Evolutionary conservation across 2,888 invertebrate genomes (phyloP).

Genomic region (Xestia ashworthii): DNA sequence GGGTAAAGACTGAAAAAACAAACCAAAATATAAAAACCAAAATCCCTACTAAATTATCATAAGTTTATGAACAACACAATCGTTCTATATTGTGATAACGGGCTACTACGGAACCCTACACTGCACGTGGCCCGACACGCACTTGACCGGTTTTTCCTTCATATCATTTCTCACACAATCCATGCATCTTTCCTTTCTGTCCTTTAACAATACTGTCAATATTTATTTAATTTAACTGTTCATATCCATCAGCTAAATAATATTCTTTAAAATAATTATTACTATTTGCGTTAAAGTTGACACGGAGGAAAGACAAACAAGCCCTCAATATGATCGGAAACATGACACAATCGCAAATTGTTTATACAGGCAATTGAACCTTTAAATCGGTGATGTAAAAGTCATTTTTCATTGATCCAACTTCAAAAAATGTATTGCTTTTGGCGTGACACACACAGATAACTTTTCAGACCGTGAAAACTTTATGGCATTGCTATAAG

Average conservation of each 20-base stretch:
- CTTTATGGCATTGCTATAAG: conserved; percentile 31
- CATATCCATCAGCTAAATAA: neutral
- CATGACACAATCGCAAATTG: conserved; percentile 59
- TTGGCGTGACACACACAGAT: conserved; percentile 55
- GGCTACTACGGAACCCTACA: too few relatives aligned
- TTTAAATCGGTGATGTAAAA: conserved; percentile 50
- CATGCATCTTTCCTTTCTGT: too few relatives aligned
- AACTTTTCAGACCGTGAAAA: conserved; percentile 20
- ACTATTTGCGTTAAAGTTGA: conserved; percentile 68
- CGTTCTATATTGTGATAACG: too few relatives aligned
- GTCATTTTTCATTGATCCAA: conserved; percentile 51
- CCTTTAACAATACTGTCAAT: neutral
- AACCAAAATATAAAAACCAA: too few relatives aligned
- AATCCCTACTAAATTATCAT: too few relatives aligned
- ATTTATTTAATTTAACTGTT: neutral
- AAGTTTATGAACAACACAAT: too few relatives aligned
- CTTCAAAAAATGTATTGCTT: conserved; percentile 58
- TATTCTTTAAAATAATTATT: conserved; percentile 53
- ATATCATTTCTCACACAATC: too few relatives aligned
- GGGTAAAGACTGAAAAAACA: too few relatives aligned
- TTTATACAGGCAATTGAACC: conserved; percentile 43
- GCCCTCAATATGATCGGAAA: conserved; percentile 64
- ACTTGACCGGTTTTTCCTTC: too few relatives aligned
- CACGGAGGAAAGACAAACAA: conserved; percentile 68
- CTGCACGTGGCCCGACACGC: too few relatives aligned